Percentiles rank a stretch among this genome's conserved stretches.
Conservation (phyloP, 2,113 vertebrate genomes). For the Asarcornis scutulata region DNA sequence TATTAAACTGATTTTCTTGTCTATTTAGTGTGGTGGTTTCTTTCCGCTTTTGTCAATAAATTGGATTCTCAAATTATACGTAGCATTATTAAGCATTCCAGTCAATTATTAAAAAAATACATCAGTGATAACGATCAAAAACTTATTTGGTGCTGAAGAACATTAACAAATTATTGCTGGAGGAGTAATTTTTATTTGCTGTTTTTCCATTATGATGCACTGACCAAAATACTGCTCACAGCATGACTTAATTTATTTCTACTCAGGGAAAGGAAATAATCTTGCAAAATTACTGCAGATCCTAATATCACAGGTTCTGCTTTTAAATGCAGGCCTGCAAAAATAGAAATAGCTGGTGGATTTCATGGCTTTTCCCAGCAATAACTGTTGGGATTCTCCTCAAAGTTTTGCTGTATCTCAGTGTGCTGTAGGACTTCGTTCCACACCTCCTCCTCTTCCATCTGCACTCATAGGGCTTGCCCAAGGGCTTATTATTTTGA, state of each 20-base stretch:
- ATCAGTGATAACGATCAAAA: slow-evolving; percentile 18
- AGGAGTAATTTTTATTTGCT: slow-evolving; percentile 34
- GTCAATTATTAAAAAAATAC: slow-evolving; percentile 51
- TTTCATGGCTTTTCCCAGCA: background rate
- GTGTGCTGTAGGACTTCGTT: background rate
- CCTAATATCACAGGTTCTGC: background rate
- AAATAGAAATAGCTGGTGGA: background rate
- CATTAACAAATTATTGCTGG: slow-evolving; percentile 11
- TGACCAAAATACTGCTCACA: slow-evolving; percentile 29
- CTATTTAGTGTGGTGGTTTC: slow-evolving; percentile 22
- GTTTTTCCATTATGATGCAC: background rate
- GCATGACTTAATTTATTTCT: slow-evolving; percentile 33
- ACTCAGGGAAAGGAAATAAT: slow-evolving; percentile 17
- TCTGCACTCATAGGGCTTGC: background rate
- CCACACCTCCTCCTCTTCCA: background rate
- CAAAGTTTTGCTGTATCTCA: background rate
- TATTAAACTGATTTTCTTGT: slow-evolving; percentile 39
- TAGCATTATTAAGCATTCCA: slow-evolving; percentile 35
- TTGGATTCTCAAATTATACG: slow-evolving; percentile 53
- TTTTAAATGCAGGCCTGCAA: background rate
- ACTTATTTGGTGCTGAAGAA: slow-evolving; percentile 27
- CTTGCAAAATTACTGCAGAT: background rate
- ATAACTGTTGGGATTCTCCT: background rate
- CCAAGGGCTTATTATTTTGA: background rate
- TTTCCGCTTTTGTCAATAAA: slow-evolving; percentile 54